Evolutionary conservation across 2,888 invertebrate species (phyloP).

Genomic region (Heliconius hortense): DNA sequence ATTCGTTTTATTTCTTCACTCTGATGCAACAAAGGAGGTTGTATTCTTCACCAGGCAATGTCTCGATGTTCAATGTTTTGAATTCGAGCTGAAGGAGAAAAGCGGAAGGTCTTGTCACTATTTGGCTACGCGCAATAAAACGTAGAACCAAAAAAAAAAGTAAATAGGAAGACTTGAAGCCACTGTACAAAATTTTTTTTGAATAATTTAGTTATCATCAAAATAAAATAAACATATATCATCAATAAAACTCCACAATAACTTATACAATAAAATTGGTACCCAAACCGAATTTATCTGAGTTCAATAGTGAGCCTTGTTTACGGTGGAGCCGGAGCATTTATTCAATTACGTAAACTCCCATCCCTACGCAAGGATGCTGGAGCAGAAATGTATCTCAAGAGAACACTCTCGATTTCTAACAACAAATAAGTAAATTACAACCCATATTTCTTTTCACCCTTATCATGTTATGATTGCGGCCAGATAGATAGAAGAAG

Average conservation of each 20-base stretch:
- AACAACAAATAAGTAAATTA: conserved; percentile 39
- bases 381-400: conserved; percentile 33
- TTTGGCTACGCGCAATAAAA: no score
- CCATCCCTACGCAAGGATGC: conserved; percentile 17
- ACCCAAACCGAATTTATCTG: conserved; percentile 16
- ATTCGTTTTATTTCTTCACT: background rate
- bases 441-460: conserved; percentile 34
- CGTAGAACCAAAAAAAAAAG: no score
- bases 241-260: background rate
- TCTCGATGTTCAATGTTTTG: no score
- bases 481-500: conserved; percentile 4
- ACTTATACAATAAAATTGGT: background rate
- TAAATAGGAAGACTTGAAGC: no score
- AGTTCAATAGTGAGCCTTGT: conserved; percentile 31
- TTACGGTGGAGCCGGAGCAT: conserved; percentile 26
- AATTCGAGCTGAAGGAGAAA: no score
- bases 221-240: background rate
- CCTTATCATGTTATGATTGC: conserved; percentile 21
- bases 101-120: no score
- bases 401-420: conserved; percentile 36
- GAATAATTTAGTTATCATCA: background rate
- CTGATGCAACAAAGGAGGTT: background rate
- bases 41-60: background rate
- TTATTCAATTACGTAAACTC: conserved; percentile 37
- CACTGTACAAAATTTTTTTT: background rate